A percentile compares a stretch with the other conserved stretches of the same genome.
Conservation (phyloP, 2,797 vertebrate genomes). For the Xenentodon cancila region DNA sequence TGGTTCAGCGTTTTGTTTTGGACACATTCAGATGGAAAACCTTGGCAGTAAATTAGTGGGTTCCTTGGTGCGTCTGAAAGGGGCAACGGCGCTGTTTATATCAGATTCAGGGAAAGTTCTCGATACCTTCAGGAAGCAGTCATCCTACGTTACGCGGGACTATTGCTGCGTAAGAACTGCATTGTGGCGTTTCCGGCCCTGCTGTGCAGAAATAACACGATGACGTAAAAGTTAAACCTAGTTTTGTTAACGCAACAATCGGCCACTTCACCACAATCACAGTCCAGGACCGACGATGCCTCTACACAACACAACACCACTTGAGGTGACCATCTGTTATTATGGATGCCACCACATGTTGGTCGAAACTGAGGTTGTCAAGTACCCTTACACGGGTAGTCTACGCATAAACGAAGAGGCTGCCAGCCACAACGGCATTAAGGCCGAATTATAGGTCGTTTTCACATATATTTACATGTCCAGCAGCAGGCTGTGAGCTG, state of each 20-base stretch:
- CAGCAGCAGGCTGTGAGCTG: background rate
- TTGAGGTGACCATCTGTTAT: too few species aligned
- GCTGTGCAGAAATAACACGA: constrained; percentile 4
- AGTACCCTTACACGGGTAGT: background rate
- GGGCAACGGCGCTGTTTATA: constrained; percentile 18
- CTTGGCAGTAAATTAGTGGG: too few species aligned
- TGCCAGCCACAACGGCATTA: background rate
- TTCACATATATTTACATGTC: too few species aligned
- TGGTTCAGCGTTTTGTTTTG: too few species aligned
- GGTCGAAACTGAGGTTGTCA: background rate
- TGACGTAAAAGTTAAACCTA: constrained; percentile 5
- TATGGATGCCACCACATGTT: background rate
- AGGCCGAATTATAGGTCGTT: background rate
- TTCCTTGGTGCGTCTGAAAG: too few species aligned
- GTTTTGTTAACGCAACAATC: constrained; percentile 11
- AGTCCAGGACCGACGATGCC: constrained; percentile 4
- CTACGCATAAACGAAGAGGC: background rate
- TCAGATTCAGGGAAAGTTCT: constrained; percentile 36
- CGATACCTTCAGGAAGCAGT: constrained; percentile 14
- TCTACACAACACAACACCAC: background rate
- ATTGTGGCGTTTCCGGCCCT: constrained; percentile 17
- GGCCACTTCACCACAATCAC: constrained; percentile 45
- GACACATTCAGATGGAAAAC: too few species aligned
- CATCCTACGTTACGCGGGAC: background rate
- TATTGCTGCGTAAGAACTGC: constrained; percentile 3